Evolutionary conservation across 2,888 invertebrate genomes (phyloP).

Genomic region (Noctuana brunneofusca): DNA sequence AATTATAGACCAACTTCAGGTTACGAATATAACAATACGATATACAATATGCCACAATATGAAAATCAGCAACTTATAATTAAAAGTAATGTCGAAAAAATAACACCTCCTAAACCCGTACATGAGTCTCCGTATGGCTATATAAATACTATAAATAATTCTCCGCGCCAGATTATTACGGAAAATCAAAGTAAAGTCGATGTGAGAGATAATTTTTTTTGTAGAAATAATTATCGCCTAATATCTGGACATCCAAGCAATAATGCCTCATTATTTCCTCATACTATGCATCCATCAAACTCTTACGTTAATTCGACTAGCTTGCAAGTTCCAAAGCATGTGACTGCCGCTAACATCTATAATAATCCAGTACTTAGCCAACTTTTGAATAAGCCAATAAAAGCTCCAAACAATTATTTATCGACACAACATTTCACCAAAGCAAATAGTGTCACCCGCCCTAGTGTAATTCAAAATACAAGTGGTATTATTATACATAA

Average conservation of each 20-base stretch:
- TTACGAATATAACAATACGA: not conserved
- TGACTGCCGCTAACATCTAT: not conserved
- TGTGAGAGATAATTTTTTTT: not conserved
- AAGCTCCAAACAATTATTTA: not conserved
- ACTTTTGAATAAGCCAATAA: not conserved
- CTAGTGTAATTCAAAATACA: not conserved
- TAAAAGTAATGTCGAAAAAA: not conserved
- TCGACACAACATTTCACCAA: not conserved
- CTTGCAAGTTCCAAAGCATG: not conserved
- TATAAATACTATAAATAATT: not conserved
- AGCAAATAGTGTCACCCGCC: not conserved
- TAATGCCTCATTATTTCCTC: not conserved
- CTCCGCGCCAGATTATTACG: too few species aligned
- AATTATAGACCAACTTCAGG: not conserved
- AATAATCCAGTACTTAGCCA: conserved; percentile 4
- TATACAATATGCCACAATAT: conserved; percentile 1
- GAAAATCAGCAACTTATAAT: not conserved
- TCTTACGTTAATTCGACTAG: not conserved
- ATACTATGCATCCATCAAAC: not conserved
- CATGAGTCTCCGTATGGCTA: not conserved
- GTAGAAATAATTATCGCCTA: not conserved
- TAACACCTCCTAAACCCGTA: not conserved
- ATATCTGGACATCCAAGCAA: not conserved
- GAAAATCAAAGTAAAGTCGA: not conserved
- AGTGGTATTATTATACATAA: not conserved